A percentile compares a stretch with the other conserved stretches of the same genome.
These are phyloP conservation scores for Dascillus cervinus DNA, from an alignment of 2,888 invertebrate species.

Conservation along the genomic window DNA sequence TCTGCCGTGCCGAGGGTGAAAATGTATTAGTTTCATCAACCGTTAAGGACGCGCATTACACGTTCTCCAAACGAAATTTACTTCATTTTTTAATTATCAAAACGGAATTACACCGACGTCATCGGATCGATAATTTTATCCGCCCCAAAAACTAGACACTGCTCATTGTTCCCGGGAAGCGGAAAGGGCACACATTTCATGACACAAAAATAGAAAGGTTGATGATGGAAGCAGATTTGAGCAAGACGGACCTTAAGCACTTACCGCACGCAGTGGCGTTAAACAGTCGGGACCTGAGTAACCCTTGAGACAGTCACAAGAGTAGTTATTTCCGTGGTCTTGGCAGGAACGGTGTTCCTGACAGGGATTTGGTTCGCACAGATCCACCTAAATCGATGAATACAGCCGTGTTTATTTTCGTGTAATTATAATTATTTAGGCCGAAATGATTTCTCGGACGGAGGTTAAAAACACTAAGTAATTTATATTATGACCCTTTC, in stretches of 20 bases:
- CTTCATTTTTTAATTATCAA: no score
- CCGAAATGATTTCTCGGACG: no score
- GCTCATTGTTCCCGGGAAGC: no score
- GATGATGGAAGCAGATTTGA: constrained; percentile 1
- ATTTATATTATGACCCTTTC: constrained; percentile 3
- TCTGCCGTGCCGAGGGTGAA: constrained; percentile 7
- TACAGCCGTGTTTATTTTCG: no score
- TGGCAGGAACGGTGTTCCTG: constrained; percentile 58
- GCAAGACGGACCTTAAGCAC: constrained; percentile 22
- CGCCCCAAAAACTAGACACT: no score
- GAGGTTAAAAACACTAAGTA: constrained; percentile 3
- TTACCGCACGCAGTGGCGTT: constrained; percentile 58
- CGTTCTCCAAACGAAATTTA: no score
- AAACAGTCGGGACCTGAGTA: constrained; percentile 63
- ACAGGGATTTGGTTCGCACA: constrained; percentile 64
- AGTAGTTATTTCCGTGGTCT: constrained; percentile 67
- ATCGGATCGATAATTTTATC: no score
- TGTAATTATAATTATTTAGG: no score
- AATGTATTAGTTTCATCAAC: constrained; percentile 7
- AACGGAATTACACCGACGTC: no score
- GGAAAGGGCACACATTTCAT: no score
- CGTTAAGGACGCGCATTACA: no score
- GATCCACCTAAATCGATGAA: constrained; percentile 49
- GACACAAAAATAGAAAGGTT: constrained; percentile 5
- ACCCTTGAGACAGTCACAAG: constrained; percentile 66